Conservation (phyloP, 2,888 invertebrate genomes). For the Aplocera efformata region DNA sequence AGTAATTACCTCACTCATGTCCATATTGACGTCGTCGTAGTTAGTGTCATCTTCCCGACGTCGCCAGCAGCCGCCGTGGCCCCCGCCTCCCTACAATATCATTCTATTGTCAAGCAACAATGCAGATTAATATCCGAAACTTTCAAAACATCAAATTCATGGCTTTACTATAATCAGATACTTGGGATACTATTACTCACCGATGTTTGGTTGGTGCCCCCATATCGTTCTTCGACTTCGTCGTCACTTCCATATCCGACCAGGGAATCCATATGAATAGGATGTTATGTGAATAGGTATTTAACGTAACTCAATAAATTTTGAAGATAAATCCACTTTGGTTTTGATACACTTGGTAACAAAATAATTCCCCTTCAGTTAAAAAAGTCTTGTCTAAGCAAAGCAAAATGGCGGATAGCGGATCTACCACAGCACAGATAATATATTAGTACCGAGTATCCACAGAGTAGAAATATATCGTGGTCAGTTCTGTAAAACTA, state of each 20-base stretch:
- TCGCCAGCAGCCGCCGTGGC: conserved; percentile 38
- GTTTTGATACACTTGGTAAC: no score
- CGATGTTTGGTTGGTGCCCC: conserved; percentile 49
- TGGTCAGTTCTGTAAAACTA: no score
- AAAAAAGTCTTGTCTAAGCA: no score
- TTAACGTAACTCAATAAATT: no score
- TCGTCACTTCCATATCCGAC: conserved; percentile 90
- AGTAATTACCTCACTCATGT: conserved; percentile 85
- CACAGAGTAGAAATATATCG: no score
- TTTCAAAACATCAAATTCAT: conserved; percentile 22
- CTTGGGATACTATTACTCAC: conserved; percentile 47
- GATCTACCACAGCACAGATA: no score
- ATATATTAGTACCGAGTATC: no score
- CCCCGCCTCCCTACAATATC: conserved; percentile 76
- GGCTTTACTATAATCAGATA: background rate
- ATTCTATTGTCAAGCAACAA: conserved; percentile 83
- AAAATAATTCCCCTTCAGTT: no score
- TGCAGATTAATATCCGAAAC: conserved; percentile 66
- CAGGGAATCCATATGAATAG: conserved; percentile 84
- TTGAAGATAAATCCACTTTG: no score
- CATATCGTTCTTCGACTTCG: conserved; percentile 80
- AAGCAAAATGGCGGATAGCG: no score
- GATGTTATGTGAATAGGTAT: no score
- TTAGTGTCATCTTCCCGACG: conserved; percentile 82
- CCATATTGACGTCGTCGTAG: conserved; percentile 89